A percentile compares a stretch with the other conserved stretches of the same genome.
Evolutionary conservation across 30 jellyfish, hydroid and myxozoan species (phyloP).

Genomic region (Calvadosia cruxmelitensis): DNA sequence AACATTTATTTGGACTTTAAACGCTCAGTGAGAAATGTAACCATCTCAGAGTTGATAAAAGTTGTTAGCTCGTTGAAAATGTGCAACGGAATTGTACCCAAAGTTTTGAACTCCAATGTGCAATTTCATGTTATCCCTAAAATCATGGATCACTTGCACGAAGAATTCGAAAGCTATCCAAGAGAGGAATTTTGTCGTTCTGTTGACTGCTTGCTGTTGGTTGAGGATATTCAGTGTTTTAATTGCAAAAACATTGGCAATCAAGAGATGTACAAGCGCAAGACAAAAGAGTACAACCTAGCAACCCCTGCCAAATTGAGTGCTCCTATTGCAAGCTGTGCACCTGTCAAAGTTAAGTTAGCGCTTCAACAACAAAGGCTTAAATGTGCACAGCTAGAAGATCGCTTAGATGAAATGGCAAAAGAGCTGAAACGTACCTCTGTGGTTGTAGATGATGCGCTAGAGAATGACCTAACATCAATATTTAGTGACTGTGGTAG

Average conservation of each 20-base stretch:
- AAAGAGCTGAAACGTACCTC: slow-evolving; percentile 6
- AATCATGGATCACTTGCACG: not conserved
- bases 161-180: not conserved
- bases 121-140: slow-evolving; percentile 8
- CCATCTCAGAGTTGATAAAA: slow-evolving; percentile 2
- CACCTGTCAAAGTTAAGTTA: slow-evolving; percentile 13
- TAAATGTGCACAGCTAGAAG: slow-evolving; percentile 25
- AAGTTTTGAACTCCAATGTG: not conserved
- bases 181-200: slow-evolving; percentile 10
- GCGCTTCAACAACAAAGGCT: slow-evolving; percentile 24
- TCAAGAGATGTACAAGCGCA: slow-evolving; percentile 1
- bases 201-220: not conserved
- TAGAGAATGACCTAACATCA: slow-evolving; percentile 15
- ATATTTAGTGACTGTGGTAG: slow-evolving; percentile 3
- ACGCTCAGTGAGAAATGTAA: not conserved
- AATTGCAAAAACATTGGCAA: slow-evolving; percentile 1
- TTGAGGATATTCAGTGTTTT: not conserved
- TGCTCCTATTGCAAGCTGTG: slow-evolving; percentile 22
- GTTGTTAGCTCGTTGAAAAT: not conserved
- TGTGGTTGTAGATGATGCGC: slow-evolving; percentile 8
- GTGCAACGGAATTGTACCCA: slow-evolving; percentile 2
- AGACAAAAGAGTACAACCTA: slow-evolving; percentile 4
- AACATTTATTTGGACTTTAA: not conserved
- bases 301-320: slow-evolving; percentile 28
- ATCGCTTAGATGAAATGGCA: slow-evolving; percentile 11